Base-by-base conservation (phyloP, 92 coral and sea anemone species). In the Phenganax stokvisi region DNA sequence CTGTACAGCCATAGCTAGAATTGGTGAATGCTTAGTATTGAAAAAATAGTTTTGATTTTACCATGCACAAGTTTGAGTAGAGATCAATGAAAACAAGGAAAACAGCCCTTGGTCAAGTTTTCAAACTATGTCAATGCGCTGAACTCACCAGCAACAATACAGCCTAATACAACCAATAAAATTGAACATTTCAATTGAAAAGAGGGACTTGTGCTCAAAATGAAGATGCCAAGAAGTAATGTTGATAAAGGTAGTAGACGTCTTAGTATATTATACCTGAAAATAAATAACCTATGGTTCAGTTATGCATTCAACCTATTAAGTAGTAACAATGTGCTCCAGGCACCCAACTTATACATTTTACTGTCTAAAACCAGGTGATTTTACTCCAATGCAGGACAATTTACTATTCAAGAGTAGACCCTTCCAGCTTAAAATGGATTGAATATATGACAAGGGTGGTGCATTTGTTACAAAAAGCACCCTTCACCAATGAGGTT, bases 191-290 rank as follows among this genome's bases (percentile, higher is more conserved):
- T 81, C 17, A 91, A 74, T 74, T 85, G 51, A 0, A 80, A 10
- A 6, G 97, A 87, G 13, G 97, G 91, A 55, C 81, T 72, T 62
- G 81, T 89, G 79, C 89, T 87, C 56, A 91, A 82, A 70, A 91
- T 76, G 20, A 79, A 77, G 57, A 85, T 77, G 16, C 90, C 85
- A 71, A 89, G 89, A 62, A 91, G 70, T 80, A 91, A 72, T 51
- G 92, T 91, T n/a, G 88, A 83, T 57, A 91, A 81, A 30, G 97
- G 97, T 9, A 91, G 85, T 12, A 91, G 90, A 81, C 97, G 83
- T 80, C 97, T 84, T 54, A 91, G 71, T 16, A 88, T 84, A 79
- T 91, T 91, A 80, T 91, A 91, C 97, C 97, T 91, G n/a, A 59
- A 7, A 69, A 69, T 61, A 47, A 68, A 8, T 72, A 57, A 37